These are phyloP conservation scores for Salmo trutta DNA, from an alignment of 2,797 vertebrate species.

Conservation along the genomic window DNA sequence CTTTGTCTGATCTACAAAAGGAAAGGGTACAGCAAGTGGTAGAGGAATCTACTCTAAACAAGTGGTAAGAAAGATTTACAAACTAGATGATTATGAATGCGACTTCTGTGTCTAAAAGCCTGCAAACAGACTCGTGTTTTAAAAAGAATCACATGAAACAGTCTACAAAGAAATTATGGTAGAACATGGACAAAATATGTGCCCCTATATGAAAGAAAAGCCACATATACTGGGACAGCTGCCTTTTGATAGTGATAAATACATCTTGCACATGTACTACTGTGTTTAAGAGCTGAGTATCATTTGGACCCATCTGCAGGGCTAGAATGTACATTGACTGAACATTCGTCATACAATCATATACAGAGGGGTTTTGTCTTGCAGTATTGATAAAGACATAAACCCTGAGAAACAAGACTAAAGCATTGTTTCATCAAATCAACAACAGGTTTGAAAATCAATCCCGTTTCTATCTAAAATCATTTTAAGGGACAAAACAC, in stretches of 20 bases:
- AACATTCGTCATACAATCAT: conserved; percentile 68
- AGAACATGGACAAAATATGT: conserved; percentile 56
- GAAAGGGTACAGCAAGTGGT: conserved; percentile 56
- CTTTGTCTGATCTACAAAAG: conserved; percentile 53
- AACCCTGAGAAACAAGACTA: conserved; percentile 75
- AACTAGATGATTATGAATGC: conserved; percentile 60
- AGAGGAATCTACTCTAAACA: conserved; percentile 53
- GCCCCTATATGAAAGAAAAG: conserved; percentile 57
- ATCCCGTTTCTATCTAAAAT: conserved; percentile 38
- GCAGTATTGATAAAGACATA: conserved; percentile 40
- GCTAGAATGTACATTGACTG: conserved; percentile 56
- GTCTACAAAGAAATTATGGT: conserved; percentile 73
- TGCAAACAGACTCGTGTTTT: conserved; percentile 55
- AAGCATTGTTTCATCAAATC: conserved; percentile 45
- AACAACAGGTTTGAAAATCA: conserved; percentile 31
- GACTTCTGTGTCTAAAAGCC: conserved; percentile 54
- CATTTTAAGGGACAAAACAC: conserved; percentile 42
- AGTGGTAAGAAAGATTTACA: conserved; percentile 68
- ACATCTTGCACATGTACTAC: conserved; percentile 35
- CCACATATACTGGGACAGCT: conserved; percentile 62
- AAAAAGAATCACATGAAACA: conserved; percentile 62
- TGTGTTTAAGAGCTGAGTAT: conserved; percentile 45
- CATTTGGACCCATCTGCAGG: conserved; percentile 55
- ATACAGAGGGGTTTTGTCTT: conserved; percentile 62
- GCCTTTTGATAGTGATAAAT: conserved; percentile 48